Evolutionary conservation across 2,797 vertebrate genomes (phyloP), one percentile per base, ranked within the genome.

Genomic region (Sphenodon punctatus): DNA sequence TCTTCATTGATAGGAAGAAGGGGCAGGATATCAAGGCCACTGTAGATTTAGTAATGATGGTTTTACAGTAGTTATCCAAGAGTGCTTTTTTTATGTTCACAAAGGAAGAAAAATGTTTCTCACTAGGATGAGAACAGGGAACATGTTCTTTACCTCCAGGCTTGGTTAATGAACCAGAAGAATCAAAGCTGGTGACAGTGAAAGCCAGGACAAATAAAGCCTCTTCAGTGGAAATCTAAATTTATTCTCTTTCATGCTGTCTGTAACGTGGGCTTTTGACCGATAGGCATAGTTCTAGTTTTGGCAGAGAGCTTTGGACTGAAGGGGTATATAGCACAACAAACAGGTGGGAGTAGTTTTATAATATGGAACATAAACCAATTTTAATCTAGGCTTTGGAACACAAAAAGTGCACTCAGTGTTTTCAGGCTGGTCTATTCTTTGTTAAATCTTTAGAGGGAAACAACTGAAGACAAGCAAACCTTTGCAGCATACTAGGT

Each of bases 401-500:
- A 15, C 49, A 8, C 17, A 19, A n/a, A 27, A n/a, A 58, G 25
- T 0, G 0, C 14, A 58, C 53, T n/a, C 32, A 34, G 5, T 49
- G 45, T 63, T n/a, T 43, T 22, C 76, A 61, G 34, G 71, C 34
- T 23, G 56, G 2, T 51, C 6, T 22, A 17, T 3, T 65, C 8
- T 72, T 3, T 1, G 25, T 67, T 22, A 30, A 38, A 58, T 22
- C 20, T 13, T 34, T 53, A 36, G 60, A 30, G 17, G n/a, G n/a
- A 53, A n/a, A 51, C 8, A 30, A 27, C 8, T 51, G n/a, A 51
- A 51, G n/a, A 27, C 49, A 51, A 51, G 17, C 10, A 56, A 74
- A 6, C 8, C 56, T 11, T 39, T 8, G 1, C 10, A 64, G 23
- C 68, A 43, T 80, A 20, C 30, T 36, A 22, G n/a, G 71, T 23